These are phyloP conservation scores for Acleris cristana DNA, from an alignment of 2,888 invertebrate genomes.

Conservation along the genomic window DNA sequence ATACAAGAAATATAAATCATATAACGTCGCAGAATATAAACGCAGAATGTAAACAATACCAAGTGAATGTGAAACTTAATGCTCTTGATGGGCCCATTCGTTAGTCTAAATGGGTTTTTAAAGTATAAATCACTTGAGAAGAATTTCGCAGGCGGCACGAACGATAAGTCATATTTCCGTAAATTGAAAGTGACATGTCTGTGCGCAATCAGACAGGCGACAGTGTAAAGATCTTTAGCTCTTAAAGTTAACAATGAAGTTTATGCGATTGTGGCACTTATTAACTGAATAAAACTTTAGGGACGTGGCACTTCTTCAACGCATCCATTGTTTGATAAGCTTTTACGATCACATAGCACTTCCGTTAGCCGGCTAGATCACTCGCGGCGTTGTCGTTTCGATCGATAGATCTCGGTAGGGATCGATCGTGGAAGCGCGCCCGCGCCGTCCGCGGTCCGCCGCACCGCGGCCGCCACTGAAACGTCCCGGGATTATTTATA, in stretches of 20 bases:
- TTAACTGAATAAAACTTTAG: conserved; percentile 8
- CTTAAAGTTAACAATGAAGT: conserved; percentile 42
- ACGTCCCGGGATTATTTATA: conserved; percentile 81
- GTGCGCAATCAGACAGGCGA: conserved; percentile 57
- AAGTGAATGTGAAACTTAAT: conserved; percentile 34
- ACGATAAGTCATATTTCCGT: conserved; percentile 58
- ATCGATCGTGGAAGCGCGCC: conserved; percentile 77
- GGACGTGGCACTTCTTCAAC: conserved; percentile 16
- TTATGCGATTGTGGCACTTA: conserved; percentile 1
- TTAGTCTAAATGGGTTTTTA: conserved; percentile 48
- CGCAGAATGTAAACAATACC: conserved; percentile 30
- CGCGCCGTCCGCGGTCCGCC: conserved; percentile 82
- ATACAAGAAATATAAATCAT: conserved; percentile 61
- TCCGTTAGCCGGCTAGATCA: conserved; percentile 49
- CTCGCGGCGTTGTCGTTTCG: conserved; percentile 43
- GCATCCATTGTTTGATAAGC: conserved; percentile 8
- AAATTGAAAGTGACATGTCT: conserved; percentile 63
- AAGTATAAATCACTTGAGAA: conserved; percentile 51
- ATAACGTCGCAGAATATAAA: conserved; percentile 29
- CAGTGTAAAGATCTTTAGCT: conserved; percentile 52
- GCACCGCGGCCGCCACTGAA: conserved; percentile 81
- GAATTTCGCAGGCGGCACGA: conserved; percentile 52
- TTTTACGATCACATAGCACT: conserved; percentile 37
- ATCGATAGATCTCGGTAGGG: conserved; percentile 68
- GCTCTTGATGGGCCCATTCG: conserved; percentile 38